Evolutionary conservation across 2,113 vertebrate genomes (phyloP).

Genomic region (Ceratotherium simum): DNA sequence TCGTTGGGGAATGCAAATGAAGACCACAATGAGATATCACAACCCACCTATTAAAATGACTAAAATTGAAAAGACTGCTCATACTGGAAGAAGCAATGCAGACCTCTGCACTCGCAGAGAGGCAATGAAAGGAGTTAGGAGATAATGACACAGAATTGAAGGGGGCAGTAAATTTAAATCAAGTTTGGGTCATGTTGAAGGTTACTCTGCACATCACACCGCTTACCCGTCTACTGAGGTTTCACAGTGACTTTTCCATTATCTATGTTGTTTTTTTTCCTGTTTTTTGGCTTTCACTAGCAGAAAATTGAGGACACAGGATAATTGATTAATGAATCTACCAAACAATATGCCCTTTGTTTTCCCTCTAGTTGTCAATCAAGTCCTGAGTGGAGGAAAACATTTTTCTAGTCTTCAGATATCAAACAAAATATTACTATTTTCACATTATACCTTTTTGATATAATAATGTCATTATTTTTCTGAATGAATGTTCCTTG

Average conservation of each 20-base stretch:
- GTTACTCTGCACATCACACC: too few species aligned
- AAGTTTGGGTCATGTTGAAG: too few species aligned
- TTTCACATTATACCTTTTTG: not conserved
- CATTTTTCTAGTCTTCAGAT: not conserved
- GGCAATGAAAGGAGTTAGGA: too few species aligned
- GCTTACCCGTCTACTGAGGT: not conserved
- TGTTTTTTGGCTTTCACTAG: not conserved
- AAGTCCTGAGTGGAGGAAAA: not conserved
- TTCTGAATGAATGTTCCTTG: not conserved
- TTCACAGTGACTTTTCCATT: not conserved
- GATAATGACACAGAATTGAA: not conserved
- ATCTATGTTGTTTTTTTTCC: not conserved
- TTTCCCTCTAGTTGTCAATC: not conserved
- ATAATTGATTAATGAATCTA: not conserved
- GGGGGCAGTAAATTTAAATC: too few species aligned
- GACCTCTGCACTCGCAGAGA: too few species aligned
- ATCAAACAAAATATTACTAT: not conserved
- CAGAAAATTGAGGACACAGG: not conserved
- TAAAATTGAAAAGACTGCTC: not conserved
- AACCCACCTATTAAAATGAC: too few species aligned
- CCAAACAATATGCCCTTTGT: not conserved
- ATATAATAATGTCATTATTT: not conserved
- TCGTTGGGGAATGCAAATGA: not conserved
- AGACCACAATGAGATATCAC: too few species aligned
- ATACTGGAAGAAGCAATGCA: too few species aligned